Evolutionary conservation across 2,113 vertebrate species (phyloP).

Genomic region (Hemicordylus capensis): DNA sequence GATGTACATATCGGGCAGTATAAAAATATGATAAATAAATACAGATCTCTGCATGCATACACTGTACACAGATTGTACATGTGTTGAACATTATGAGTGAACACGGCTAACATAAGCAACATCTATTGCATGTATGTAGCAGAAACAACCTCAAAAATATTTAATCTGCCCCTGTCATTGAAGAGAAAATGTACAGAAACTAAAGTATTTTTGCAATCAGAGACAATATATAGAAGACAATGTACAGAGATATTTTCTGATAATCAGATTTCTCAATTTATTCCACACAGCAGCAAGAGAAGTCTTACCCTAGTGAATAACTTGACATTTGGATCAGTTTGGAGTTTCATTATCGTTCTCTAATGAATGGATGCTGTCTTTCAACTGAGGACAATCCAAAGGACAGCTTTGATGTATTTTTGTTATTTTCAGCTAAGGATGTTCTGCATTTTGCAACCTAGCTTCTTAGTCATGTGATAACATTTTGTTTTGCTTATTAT

Average conservation of each 20-base stretch:
- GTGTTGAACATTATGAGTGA: too few species aligned
- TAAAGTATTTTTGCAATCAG: neutral
- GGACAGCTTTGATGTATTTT: neutral
- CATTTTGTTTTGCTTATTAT: conserved; percentile 10
- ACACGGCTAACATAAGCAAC: neutral
- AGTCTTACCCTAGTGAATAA: neutral
- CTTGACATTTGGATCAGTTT: neutral
- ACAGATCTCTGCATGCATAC: too few species aligned
- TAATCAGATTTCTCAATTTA: neutral
- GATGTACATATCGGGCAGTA: too few species aligned
- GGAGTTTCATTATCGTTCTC: neutral
- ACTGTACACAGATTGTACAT: too few species aligned
- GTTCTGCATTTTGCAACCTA: neutral
- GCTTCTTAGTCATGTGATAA: neutral
- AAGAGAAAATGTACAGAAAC: neutral
- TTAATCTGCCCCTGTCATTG: neutral
- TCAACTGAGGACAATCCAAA: neutral
- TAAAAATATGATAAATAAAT: too few species aligned
- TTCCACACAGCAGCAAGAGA: neutral
- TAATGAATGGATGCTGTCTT: neutral
- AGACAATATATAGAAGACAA: neutral
- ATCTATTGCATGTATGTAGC: neutral
- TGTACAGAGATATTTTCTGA: neutral
- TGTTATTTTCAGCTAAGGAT: neutral
- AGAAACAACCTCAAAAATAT: too few species aligned